phyloP scores from a whole-genome alignment of 2,888 invertebrate species.

The Drymonia ruficornis region DNA sequence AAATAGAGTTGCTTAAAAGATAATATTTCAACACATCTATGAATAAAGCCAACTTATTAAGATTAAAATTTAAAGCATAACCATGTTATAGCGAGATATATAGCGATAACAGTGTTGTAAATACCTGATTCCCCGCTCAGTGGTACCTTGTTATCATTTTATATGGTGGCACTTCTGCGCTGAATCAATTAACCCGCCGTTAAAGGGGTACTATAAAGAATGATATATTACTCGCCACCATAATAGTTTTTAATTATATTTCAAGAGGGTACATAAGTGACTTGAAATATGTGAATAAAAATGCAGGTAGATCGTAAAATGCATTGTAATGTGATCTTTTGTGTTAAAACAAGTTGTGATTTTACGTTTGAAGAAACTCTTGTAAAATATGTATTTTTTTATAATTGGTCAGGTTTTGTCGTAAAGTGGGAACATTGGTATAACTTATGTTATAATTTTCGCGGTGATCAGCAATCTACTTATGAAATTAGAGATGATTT shows the following conservation, averaged over 20 bases:
- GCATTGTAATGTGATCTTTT: not conserved
- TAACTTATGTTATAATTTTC: no score
- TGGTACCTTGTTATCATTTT: slow-evolving; percentile 69
- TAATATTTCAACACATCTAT: no score
- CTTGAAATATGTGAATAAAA: slow-evolving; percentile 3
- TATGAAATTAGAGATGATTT: no score
- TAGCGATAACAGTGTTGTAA: slow-evolving; percentile 33
- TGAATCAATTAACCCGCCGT: slow-evolving; percentile 71
- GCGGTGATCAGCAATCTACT: no score
- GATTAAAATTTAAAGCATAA: slow-evolving; percentile 10
- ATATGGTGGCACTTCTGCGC: slow-evolving; percentile 58
- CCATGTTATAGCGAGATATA: slow-evolving; percentile 10
- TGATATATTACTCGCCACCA: slow-evolving; percentile 68
- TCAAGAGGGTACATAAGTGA: slow-evolving; percentile 50
- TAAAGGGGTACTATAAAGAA: slow-evolving; percentile 72
- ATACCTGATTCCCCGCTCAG: slow-evolving; percentile 38
- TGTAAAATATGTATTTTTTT: not conserved
- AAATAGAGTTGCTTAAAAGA: no score
- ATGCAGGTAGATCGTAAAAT: slow-evolving; percentile 5
- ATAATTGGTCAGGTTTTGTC: no score
- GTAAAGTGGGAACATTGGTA: no score
- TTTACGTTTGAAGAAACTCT: not conserved
- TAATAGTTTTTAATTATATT: slow-evolving; percentile 79
- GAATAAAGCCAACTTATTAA: not conserved
- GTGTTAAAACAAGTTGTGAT: slow-evolving; percentile 9